Conservation (phyloP, 2,888 invertebrate genomes). For the Drosophila helvetica region DNA sequence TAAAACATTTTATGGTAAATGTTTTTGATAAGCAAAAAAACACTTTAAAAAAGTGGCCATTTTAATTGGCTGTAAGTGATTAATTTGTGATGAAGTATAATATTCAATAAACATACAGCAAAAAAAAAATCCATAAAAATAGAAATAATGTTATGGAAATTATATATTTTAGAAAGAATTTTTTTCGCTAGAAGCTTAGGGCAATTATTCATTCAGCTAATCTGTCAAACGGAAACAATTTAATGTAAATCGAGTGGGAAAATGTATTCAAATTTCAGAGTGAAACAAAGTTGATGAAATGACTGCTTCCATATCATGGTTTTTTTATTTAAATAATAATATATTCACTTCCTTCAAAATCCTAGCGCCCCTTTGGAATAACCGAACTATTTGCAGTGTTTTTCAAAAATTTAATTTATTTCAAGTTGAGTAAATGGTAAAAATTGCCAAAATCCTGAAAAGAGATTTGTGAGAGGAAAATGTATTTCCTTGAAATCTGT, state of each 20-base stretch:
- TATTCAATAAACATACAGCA: background rate
- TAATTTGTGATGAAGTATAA: constrained; percentile 8
- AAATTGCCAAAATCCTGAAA: too few relatives aligned
- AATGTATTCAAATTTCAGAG: constrained; percentile 4
- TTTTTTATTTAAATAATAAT: too few relatives aligned
- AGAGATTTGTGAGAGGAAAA: too few relatives aligned
- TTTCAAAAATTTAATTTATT: too few relatives aligned
- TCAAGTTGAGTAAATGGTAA: too few relatives aligned
- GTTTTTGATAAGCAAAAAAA: background rate
- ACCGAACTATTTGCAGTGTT: background rate
- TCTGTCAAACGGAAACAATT: constrained; percentile 20
- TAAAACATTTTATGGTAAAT: background rate
- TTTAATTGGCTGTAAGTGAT: constrained; percentile 1
- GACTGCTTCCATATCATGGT: too few relatives aligned
- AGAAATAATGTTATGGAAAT: background rate
- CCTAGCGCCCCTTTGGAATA: too few relatives aligned
- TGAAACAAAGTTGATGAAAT: background rate
- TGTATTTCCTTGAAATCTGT: background rate
- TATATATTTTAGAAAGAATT: background rate
- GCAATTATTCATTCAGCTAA: constrained; percentile 3
- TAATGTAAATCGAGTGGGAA: background rate
- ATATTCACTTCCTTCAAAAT: too few relatives aligned
- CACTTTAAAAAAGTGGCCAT: background rate
- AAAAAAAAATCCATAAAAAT: too few relatives aligned
- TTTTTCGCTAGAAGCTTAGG: background rate